Evolutionary conservation across 2,797 vertebrate genomes (phyloP).

Genomic region (Amblyopsis hoosieri): DNA sequence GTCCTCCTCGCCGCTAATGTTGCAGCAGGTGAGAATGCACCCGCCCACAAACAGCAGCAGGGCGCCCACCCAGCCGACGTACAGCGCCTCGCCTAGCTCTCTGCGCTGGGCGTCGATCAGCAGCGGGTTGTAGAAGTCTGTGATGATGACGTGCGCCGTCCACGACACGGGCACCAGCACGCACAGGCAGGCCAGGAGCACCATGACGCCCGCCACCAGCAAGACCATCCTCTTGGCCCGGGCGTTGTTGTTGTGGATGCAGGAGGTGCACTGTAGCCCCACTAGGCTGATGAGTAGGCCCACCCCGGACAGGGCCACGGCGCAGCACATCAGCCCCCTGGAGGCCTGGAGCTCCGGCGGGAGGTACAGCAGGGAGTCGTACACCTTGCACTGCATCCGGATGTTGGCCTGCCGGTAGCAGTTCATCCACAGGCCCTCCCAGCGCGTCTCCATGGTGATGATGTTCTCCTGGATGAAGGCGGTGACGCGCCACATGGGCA

Average conservation of each 20-base stretch:
- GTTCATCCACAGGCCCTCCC: constrained; percentile 96
- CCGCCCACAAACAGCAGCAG: constrained; percentile 82
- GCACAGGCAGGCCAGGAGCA: constrained; percentile 79
- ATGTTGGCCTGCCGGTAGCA: constrained; percentile 84
- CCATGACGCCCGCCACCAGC: constrained; percentile 80
- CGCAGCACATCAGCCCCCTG: constrained; percentile 88
- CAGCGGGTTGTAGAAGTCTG: constrained; percentile 86
- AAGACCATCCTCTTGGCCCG: constrained; percentile 76
- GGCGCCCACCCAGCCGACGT: constrained; percentile 86
- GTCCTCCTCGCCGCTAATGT: constrained; percentile 38
- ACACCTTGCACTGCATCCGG: constrained; percentile 90
- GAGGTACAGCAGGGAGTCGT: constrained; percentile 87
- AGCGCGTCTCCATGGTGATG: constrained; percentile 89
- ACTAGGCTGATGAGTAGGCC: constrained; percentile 80
- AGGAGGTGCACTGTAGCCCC: constrained; percentile 82
- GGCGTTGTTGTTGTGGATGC: constrained; percentile 65
- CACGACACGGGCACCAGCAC: constrained; percentile 88
- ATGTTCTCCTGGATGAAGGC: constrained; percentile 90
- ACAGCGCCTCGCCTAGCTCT: constrained; percentile 92
- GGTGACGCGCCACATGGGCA: constrained; percentile 95
- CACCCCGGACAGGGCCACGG: constrained; percentile 72
- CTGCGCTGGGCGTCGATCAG: constrained; percentile 81
- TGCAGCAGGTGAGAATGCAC: constrained; percentile 81
- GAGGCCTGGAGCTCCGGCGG: constrained; percentile 82
- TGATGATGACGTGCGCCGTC: constrained; percentile 85